These are phyloP conservation scores for Autographa pulchrina DNA, from an alignment of 2,888 invertebrate genomes.

Conservation along the genomic window DNA sequence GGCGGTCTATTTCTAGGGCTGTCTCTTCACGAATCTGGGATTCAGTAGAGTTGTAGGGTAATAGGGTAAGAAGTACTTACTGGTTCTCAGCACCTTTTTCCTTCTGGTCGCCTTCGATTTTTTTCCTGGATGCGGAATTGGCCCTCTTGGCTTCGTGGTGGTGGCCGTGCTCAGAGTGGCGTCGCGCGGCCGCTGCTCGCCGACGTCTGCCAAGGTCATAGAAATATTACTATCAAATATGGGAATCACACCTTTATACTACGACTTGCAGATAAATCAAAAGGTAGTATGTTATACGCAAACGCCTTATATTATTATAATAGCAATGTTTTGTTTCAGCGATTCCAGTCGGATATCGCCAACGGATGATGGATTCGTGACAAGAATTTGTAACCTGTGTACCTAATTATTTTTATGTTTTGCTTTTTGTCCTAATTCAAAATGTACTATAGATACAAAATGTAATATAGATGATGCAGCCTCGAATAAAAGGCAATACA, in stretches of 20 bases:
- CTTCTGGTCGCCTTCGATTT: constrained; percentile 58
- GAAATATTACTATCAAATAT: neutral
- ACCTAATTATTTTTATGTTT: too few species aligned
- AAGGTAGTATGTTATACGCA: neutral
- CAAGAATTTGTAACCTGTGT: too few species aligned
- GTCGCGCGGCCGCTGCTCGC: constrained; percentile 69
- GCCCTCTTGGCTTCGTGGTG: constrained; percentile 36
- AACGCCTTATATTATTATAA: neutral
- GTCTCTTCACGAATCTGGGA: too few species aligned
- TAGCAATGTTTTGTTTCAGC: neutral
- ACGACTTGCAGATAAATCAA: too few species aligned
- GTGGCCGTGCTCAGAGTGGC: constrained; percentile 58
- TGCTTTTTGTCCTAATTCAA: too few species aligned
- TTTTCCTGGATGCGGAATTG: constrained; percentile 52
- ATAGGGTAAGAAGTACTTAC: constrained; percentile 20
- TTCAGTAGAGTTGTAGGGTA: too few species aligned
- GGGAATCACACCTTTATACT: neutral
- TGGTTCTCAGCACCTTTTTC: constrained; percentile 56
- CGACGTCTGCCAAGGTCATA: constrained; percentile 64
- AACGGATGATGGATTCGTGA: too few species aligned
- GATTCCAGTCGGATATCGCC: neutral
- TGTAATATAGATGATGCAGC: too few species aligned
- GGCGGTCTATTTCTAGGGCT: too few species aligned
- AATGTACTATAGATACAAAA: too few species aligned
- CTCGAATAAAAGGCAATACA: too few species aligned